Evolutionary conservation across 2,888 invertebrate species (phyloP).

Genomic region (Phalera bucephala): DNA sequence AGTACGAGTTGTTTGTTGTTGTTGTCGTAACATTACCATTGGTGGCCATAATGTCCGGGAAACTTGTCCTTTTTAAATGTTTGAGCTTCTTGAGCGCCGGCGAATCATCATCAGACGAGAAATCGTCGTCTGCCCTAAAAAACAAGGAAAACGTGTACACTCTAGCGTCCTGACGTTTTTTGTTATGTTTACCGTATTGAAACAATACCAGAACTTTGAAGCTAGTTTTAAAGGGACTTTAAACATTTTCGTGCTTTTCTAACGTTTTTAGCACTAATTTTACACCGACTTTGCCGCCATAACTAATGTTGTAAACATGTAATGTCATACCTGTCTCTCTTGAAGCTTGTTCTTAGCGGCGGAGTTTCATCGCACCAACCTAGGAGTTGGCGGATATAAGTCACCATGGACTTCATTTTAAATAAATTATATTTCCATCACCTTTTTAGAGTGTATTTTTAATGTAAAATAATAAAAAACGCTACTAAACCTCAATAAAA

Average conservation of each 20-base stretch:
- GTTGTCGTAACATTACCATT: no score
- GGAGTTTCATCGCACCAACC: constrained; percentile 62
- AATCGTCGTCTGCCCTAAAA: constrained; percentile 70
- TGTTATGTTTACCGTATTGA: constrained; percentile 19
- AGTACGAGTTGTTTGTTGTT: no score
- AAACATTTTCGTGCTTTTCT: constrained; percentile 44
- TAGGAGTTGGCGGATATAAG: constrained; percentile 67
- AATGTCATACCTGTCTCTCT: constrained; percentile 79
- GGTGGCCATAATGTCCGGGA: constrained; percentile 57
- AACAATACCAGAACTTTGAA: constrained; percentile 68
- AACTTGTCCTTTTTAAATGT: constrained; percentile 57
- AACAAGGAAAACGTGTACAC: constrained; percentile 23
- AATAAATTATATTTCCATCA: constrained; percentile 60
- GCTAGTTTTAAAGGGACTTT: constrained; percentile 64
- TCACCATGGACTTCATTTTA: constrained; percentile 73
- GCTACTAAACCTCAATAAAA: constrained; percentile 33
- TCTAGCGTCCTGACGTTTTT: constrained; percentile 1
- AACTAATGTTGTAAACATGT: constrained; percentile 75
- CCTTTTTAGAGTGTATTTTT: constrained; percentile 37
- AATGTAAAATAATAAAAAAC: constrained; percentile 33
- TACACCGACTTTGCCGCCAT: constrained; percentile 75
- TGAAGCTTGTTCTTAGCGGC: constrained; percentile 56
- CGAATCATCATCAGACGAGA: constrained; percentile 64
- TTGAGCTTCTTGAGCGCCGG: constrained; percentile 67
- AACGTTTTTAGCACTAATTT: constrained; percentile 29